phyloP scores from a whole-genome alignment of 2,113 vertebrate genomes.

The Tragelaphus imberbis region DNA sequence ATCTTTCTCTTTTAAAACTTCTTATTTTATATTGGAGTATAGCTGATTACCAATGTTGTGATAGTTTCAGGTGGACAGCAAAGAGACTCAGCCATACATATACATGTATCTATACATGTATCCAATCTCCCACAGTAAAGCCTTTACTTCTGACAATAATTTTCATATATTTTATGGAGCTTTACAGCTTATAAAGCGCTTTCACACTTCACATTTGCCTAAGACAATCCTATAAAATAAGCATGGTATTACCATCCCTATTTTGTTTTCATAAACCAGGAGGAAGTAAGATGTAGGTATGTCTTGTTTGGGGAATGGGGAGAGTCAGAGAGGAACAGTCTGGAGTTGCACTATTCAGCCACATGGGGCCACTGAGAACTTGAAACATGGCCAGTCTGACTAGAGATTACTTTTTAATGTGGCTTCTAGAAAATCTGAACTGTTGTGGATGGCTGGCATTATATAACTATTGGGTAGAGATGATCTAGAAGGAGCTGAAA shows the following conservation, averaged over 20 bases:
- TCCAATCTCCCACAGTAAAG: neutral
- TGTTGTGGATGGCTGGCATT: neutral
- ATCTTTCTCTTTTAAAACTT: neutral
- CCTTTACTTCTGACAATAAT: neutral
- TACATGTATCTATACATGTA: neutral
- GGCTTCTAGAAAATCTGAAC: neutral
- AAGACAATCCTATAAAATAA: neutral
- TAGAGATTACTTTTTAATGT: neutral
- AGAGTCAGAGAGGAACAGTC: neutral
- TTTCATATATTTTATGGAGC: neutral
- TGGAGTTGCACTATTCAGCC: neutral
- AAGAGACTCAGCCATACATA: neutral
- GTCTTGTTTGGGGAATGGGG: neutral
- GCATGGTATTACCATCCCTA: neutral
- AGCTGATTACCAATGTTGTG: neutral
- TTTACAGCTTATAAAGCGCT: neutral
- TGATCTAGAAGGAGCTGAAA: neutral
- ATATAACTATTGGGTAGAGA: neutral
- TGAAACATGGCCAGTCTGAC: neutral
- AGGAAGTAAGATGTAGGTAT: neutral
- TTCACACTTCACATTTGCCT: neutral
- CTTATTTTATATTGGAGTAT: neutral
- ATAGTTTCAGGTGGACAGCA: neutral
- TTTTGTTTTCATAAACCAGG: slow-evolving; percentile 34
- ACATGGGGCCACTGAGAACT: neutral